Evolutionary conservation across 2,113 vertebrate species (phyloP).

Genomic region (Fregata magnificens): DNA sequence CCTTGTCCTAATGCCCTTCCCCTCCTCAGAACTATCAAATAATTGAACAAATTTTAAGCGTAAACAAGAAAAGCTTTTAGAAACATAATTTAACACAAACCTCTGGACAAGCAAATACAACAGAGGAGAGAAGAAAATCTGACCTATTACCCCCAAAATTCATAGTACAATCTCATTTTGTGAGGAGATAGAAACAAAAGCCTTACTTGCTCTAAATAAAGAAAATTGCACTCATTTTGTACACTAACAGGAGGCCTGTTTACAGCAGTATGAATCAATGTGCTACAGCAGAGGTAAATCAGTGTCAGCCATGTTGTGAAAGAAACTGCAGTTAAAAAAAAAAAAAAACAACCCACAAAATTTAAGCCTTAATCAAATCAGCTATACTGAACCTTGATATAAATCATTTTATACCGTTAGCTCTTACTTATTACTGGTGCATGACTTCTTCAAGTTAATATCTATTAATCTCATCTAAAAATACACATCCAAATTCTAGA

Average conservation of each 20-base stretch:
- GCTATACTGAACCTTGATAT: background rate
- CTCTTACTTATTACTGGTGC: background rate
- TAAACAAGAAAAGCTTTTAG: background rate
- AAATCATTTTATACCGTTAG: background rate
- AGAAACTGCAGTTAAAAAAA: conserved; percentile 45
- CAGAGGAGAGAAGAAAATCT: background rate
- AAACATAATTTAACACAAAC: background rate
- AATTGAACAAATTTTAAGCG: background rate
- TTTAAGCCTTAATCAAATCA: background rate
- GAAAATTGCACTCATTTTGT: background rate
- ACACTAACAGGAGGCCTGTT: background rate
- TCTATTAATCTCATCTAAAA: background rate
- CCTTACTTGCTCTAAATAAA: background rate
- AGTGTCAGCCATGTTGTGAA: conserved; percentile 50
- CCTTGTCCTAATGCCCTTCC: background rate
- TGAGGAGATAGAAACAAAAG: background rate
- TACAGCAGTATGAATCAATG: conserved; percentile 30
- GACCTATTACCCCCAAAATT: background rate
- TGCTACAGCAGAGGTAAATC: conserved; percentile 3
- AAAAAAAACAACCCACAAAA: background rate
- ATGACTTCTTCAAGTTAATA: background rate
- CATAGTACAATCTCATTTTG: background rate
- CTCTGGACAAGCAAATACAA: background rate
- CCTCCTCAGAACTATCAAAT: background rate
- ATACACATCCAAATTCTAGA: background rate